These are phyloP conservation scores for Carduelis carduelis DNA, from an alignment of 2,797 vertebrate species.

Conservation along the genomic window DNA sequence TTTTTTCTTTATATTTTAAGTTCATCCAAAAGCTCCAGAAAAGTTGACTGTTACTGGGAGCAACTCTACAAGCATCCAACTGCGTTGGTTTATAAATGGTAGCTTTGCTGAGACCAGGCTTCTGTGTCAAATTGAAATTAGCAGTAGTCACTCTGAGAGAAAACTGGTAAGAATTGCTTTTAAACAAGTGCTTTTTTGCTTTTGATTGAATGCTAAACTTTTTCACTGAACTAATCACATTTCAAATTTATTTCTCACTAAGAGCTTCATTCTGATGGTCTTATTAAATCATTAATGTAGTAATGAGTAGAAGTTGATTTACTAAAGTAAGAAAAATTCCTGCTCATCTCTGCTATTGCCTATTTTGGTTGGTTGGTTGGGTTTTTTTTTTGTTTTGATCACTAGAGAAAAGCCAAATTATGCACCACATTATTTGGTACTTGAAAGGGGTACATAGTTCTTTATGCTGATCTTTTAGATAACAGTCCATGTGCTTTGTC, in stretches of 20 bases:
- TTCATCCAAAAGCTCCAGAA: constrained; percentile 66
- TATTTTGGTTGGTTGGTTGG: neutral
- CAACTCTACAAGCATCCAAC: constrained; percentile 45
- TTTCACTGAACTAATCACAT: neutral
- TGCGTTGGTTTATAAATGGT: constrained; percentile 73
- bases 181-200: neutral
- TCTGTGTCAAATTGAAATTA: constrained; percentile 73
- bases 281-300: neutral
- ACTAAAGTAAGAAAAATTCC: neutral
- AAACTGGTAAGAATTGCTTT: constrained; percentile 69
- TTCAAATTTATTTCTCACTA: neutral
- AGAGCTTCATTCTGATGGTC: neutral
- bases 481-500: neutral
- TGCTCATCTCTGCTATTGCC: neutral
- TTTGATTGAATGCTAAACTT: neutral
- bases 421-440: neutral
- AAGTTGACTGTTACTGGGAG: constrained; percentile 52
- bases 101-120: constrained; percentile 68
- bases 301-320: neutral
- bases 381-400: neutral
- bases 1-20: constrained; percentile 60
- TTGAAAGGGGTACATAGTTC: neutral
- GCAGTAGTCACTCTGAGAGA: neutral
- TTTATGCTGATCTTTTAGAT: neutral
- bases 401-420: neutral